Base-by-base conservation (phyloP, 1,140 invertebrate genomes). In the Pogonomyrmex barbatus region DNA sequence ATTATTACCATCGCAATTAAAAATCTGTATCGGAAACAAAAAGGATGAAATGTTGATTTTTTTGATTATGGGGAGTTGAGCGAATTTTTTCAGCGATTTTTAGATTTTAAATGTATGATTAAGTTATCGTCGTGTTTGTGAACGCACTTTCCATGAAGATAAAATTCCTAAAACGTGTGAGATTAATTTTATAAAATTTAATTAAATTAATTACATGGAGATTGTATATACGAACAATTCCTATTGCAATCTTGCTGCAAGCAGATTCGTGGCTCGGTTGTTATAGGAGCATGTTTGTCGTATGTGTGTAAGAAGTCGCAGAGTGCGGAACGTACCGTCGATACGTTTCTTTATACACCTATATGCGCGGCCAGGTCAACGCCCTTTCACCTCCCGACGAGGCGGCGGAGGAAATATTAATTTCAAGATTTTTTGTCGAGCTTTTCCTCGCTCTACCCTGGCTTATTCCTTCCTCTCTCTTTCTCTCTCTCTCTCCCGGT, bases 401-500 rank as follows among this genome's bases (percentile, higher is more conserved):
- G 77, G 78, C 82, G 60, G 52, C 86, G 83, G 68, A 83, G 89
- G 68, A 90, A 87, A 91, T 90, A 91, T 91, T 91, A 91, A 91
- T 91, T 90, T 88, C 87, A 90, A 90, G 88, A 82, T 90, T 90
- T 90, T 90, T 90, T 90, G 88, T 86, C 79, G 68, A 45, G 81
- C 76, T 90, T 88, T 77, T 71, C 67, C 68, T 77, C 81, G 62
- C 42, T 84, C 33, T 52, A 56, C 62, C 58, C 60, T 14, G 71
- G n/a, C 84, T 33, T 70, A 60, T 70, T 58, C 56, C 83, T 33
- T 45, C 42, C n/a, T 70, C 67, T 70, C 47, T 67, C 83, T 33
- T 45, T 30, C n/a, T 79, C 54, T 56, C 68, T 56, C 68, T 5
- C 71, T 50, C 70, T 5, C 81, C 24, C 17, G 30, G 12, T 50